Base-by-base conservation (phyloP, 2,113 vertebrate genomes). In the Scomber scombrus region DNA sequence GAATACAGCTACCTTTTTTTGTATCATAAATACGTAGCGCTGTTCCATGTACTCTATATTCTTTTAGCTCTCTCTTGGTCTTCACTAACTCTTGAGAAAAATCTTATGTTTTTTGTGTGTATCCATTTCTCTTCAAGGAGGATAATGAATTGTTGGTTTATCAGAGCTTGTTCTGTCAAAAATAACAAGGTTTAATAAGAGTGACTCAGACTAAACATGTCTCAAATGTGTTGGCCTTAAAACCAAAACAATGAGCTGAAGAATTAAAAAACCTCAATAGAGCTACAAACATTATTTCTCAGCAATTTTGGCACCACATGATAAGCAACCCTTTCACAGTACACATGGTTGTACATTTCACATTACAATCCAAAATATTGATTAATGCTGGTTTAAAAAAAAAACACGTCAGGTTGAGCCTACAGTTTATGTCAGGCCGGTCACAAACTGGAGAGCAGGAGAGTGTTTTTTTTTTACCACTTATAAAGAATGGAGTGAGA, bases 381-480 rank as follows among this genome's bases (percentile, higher is more conserved):
- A 69, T 71, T 5, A 23, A 60, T 43, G 34, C 40, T 21, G n/a
- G 43, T 75, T 45, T 14, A 61, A 78, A 52, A 79, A 54, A 8
- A 40, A 40, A 18, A 52, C 47, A 23, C 60, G 50, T 11, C 9
- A 51, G 57, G 51, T n/a, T 0, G 56, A 49, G 81, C 29, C 14
- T 46, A 16, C 26, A 26, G 51, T 57, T 2, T 1, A 21, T 61
- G 12, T 31, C 11, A 23, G 63, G 45, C 40, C 3, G 1, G 29
- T 71, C 13, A 60, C 31, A 52, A 76, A 64, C 19, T 40, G 23
- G 62, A 51, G 71, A 81, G 31, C 19, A 19, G 55, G 9, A 64
- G 47, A 52, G 16, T 0, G 19, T n/a, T 19, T 26, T n/a, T 19
- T 26, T 56, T 64, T 45, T 40, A 61, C n/a, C 50, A 54, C 43